Evolutionary conservation across 1,140 invertebrate genomes (phyloP).

Genomic region (Drosophila neocordata): DNA sequence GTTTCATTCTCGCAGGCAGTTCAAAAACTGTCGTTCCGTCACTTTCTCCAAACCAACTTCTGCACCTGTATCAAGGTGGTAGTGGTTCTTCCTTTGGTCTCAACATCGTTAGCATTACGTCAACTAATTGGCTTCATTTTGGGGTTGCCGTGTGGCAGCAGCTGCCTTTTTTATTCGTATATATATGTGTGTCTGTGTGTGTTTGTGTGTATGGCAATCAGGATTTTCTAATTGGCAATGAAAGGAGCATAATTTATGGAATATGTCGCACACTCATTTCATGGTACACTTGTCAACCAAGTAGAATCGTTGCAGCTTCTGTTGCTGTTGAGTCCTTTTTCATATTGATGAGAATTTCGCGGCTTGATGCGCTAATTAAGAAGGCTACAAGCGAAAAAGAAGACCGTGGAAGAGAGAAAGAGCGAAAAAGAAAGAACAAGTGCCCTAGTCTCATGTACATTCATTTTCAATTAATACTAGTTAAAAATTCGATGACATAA

Average conservation of each 20-base stretch:
- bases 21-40: slow-evolving; percentile 61
- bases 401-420: no score
- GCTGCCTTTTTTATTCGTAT: slow-evolving; percentile 27
- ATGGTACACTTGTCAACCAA: slow-evolving; percentile 29
- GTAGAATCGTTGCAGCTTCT: background rate
- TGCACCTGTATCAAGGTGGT: slow-evolving; percentile 9
- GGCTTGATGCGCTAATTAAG: slow-evolving; percentile 3
- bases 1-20: slow-evolving; percentile 71
- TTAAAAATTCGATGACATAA: background rate
- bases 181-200: slow-evolving; percentile 25
- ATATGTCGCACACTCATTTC: slow-evolving; percentile 69
- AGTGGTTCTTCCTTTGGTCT: slow-evolving; percentile 10
- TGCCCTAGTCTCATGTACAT: background rate
- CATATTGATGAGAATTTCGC: slow-evolving; percentile 9
- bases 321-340: background rate
- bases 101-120: slow-evolving; percentile 72
- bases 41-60: background rate
- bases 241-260: slow-evolving; percentile 76
- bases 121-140: slow-evolving; percentile 78
- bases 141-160: slow-evolving; percentile 66
- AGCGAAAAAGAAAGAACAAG: background rate
- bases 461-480: background rate
- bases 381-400: background rate
- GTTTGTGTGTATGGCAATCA: slow-evolving; percentile 40
- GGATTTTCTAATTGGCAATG: slow-evolving; percentile 77